These are phyloP conservation scores for Thecocarcelia acutangulata DNA, from an alignment of 2,888 invertebrate species.

Conservation along the genomic window DNA sequence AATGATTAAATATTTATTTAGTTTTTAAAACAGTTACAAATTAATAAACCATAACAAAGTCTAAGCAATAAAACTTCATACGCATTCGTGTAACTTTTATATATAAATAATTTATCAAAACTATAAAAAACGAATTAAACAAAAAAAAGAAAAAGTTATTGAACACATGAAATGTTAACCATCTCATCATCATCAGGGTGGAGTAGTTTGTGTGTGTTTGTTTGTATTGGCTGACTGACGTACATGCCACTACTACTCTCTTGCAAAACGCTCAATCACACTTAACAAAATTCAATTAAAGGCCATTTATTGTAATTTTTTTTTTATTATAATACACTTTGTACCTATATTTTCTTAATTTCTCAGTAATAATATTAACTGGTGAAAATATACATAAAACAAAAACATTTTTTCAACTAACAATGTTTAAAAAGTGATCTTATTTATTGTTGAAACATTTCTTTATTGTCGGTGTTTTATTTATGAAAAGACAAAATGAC, in stretches of 20 bases:
- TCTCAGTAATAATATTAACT: too few relatives aligned
- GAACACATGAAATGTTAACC: constrained; percentile 66
- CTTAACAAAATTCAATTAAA: constrained; percentile 61
- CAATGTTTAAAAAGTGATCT: too few relatives aligned
- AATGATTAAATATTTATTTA: constrained; percentile 3
- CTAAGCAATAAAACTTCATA: background rate
- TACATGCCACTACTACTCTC: constrained; percentile 31
- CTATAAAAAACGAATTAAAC: constrained; percentile 30
- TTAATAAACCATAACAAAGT: too few relatives aligned
- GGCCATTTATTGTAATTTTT: constrained; percentile 15
- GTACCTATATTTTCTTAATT: background rate
- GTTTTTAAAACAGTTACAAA: background rate
- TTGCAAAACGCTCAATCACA: constrained; percentile 33
- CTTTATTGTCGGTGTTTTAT: background rate
- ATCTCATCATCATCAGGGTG: constrained; percentile 68
- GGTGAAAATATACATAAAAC: too few relatives aligned
- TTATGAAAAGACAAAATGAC: constrained; percentile 14
- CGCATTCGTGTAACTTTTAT: constrained; percentile 20
- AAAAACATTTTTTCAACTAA: too few relatives aligned
- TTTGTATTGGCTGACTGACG: constrained; percentile 31
- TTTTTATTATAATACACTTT: constrained; percentile 6
- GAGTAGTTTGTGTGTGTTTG: constrained; percentile 64
- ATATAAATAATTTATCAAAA: constrained; percentile 42
- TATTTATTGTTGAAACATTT: background rate
- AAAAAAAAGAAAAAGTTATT: constrained; percentile 35